phyloP scores from a whole-genome alignment of 2,888 invertebrate genomes.

The Eupithecia centaureata region DNA sequence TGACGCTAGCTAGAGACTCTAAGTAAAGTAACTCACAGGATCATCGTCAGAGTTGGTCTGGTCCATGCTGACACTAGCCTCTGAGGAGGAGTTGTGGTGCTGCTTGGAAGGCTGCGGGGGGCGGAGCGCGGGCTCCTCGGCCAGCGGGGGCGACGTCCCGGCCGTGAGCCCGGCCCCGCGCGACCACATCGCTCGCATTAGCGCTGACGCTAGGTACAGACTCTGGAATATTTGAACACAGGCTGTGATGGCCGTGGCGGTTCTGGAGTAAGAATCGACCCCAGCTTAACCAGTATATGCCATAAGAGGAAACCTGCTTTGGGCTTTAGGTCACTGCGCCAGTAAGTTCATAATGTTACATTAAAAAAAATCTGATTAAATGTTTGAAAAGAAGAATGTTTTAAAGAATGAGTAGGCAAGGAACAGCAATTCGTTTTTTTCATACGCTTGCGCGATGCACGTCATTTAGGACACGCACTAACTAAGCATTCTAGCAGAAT shows the following conservation, averaged over 20 bases:
- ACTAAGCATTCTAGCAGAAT: too few relatives aligned
- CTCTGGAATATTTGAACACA: constrained; percentile 87
- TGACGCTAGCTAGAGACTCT: too few relatives aligned
- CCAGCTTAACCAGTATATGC: too few relatives aligned
- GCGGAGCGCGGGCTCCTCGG: constrained; percentile 75
- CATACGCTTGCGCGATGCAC: too few relatives aligned
- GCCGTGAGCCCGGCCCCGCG: constrained; percentile 79
- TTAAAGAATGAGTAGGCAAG: too few relatives aligned
- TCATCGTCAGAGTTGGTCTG: constrained; percentile 92
- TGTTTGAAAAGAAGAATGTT: too few relatives aligned
- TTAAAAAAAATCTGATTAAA: too few relatives aligned
- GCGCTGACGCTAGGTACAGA: constrained; percentile 93
- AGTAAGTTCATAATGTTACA: too few relatives aligned
- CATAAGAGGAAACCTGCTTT: too few relatives aligned
- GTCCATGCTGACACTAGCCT: constrained; percentile 91
- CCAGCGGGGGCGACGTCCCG: constrained; percentile 67
- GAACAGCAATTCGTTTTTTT: too few relatives aligned
- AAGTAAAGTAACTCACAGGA: constrained; percentile 69
- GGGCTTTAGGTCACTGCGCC: too few relatives aligned
- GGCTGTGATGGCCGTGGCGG: not conserved
- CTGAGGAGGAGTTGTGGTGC: constrained; percentile 87
- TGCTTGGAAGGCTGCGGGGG: constrained; percentile 81
- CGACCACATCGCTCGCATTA: constrained; percentile 96
- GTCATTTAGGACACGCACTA: too few relatives aligned
- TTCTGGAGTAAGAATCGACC: not conserved